Conservation (phyloP, 2,113 vertebrate species). For the Ptychochromis oligacanthus region DNA sequence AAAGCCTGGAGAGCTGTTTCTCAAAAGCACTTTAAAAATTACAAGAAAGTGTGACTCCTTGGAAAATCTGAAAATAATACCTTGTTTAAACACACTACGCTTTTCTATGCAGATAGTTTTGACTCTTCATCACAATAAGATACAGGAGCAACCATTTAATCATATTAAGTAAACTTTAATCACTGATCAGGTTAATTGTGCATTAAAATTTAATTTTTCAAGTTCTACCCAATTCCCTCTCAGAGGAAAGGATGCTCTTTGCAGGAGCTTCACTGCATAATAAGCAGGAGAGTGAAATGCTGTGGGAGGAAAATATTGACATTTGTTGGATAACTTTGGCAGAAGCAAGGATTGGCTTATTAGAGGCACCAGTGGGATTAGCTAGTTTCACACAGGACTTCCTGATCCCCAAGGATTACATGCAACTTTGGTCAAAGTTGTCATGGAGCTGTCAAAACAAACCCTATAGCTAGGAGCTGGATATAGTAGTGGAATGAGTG, state of each 20-base stretch:
- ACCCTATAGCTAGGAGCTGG: not conserved
- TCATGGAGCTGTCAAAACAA: not conserved
- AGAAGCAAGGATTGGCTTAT: not conserved
- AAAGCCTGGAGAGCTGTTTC: too few relatives aligned
- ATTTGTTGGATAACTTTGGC: constrained; percentile 12
- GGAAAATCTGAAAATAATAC: not conserved
- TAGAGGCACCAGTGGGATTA: not conserved
- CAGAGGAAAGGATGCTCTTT: not conserved
- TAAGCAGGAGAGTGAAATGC: not conserved
- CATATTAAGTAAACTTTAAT: not conserved
- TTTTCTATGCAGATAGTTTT: not conserved
- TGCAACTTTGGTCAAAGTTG: not conserved
- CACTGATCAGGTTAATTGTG: not conserved
- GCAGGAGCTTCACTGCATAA: not conserved
- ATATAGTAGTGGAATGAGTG: not conserved
- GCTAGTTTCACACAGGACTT: not conserved
- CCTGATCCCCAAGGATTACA: not conserved
- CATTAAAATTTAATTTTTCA: not conserved
- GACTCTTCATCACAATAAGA: not conserved
- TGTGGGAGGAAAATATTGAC: constrained; percentile 16
- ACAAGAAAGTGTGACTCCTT: too few relatives aligned
- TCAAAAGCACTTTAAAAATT: too few relatives aligned
- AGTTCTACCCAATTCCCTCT: not conserved
- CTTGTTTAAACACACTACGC: not conserved
- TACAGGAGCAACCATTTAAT: not conserved